phyloP scores from a whole-genome alignment of 2,888 invertebrate genomes.

The Pandemis cinnamomeana region DNA sequence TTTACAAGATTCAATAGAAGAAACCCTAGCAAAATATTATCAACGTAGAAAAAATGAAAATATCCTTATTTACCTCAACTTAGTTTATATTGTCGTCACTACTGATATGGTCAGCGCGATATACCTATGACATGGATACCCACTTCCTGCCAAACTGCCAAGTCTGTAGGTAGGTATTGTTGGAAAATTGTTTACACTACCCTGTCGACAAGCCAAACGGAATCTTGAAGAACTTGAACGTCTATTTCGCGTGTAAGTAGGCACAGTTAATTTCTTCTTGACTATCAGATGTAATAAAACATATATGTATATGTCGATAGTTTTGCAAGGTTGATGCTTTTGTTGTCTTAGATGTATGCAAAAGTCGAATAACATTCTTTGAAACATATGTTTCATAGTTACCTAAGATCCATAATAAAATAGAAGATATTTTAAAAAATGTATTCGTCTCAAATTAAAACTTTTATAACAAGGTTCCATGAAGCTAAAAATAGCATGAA shows the following conservation, averaged over 20 bases:
- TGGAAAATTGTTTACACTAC: slow-evolving; percentile 30
- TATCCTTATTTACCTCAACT: neutral
- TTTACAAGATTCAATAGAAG: neutral
- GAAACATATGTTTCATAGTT: no score
- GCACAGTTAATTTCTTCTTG: slow-evolving; percentile 5
- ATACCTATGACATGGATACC: slow-evolving; percentile 21
- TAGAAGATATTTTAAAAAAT: no score
- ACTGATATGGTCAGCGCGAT: slow-evolving; percentile 6
- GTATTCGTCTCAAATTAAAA: neutral
- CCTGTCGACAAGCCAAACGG: slow-evolving; percentile 15
- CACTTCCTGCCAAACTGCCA: slow-evolving; percentile 29
- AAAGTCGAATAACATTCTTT: no score
- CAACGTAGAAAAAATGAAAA: neutral
- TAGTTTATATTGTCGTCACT: slow-evolving; percentile 10
- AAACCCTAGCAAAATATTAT: neutral
- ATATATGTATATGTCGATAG: neutral
- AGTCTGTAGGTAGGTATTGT: slow-evolving; percentile 20
- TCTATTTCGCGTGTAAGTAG: slow-evolving; percentile 3
- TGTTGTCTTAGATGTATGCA: neutral
- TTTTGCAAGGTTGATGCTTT: neutral
- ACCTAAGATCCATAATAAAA: no score
- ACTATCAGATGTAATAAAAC: neutral
- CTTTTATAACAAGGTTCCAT: neutral
- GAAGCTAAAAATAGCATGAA: neutral
- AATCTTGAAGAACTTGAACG: slow-evolving; percentile 16